Conservation (phyloP, 2,797 vertebrate species). For the Lemur catta region DNA sequence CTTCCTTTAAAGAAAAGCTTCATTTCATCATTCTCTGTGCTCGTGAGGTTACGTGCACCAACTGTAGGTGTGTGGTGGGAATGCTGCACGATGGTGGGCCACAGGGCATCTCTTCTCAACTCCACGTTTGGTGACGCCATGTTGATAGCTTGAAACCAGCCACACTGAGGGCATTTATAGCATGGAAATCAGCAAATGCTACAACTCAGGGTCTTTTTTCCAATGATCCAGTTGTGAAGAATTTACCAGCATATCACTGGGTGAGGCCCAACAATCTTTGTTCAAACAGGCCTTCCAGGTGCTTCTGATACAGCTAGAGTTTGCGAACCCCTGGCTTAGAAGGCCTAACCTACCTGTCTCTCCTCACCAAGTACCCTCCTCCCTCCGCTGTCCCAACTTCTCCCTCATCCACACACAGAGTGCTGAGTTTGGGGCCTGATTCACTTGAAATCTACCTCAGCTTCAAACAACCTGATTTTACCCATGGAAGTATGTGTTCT, state of each 20-base stretch:
- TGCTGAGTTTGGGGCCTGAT: not conserved
- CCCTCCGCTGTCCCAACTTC: accelerated
- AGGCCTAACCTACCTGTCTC: not conserved
- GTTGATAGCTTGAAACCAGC: not conserved
- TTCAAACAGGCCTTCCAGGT: not conserved
- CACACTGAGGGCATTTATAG: not conserved
- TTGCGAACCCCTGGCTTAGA: not conserved
- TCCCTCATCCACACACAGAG: not conserved
- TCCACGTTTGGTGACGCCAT: accelerated
- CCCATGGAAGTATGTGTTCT: not conserved
- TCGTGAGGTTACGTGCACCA: not conserved
- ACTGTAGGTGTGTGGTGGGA: accelerated
- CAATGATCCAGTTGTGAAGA: not conserved
- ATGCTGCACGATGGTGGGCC: accelerated
- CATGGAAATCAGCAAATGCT: not conserved
- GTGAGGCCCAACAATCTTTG: not conserved
- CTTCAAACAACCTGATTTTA: not conserved
- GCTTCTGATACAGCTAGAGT: not conserved
- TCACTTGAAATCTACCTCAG: not conserved
- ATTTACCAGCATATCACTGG: not conserved
- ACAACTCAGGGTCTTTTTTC: not conserved
- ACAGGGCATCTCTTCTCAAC: not conserved
- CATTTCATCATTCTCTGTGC: not conserved
- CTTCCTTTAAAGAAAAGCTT: not conserved
- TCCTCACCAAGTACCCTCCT: not conserved